A percentile compares a stretch with the other conserved stretches of the same genome.
Evolutionary conservation across 1,140 invertebrate species (phyloP).

Genomic region (Ectropis grisescens): DNA sequence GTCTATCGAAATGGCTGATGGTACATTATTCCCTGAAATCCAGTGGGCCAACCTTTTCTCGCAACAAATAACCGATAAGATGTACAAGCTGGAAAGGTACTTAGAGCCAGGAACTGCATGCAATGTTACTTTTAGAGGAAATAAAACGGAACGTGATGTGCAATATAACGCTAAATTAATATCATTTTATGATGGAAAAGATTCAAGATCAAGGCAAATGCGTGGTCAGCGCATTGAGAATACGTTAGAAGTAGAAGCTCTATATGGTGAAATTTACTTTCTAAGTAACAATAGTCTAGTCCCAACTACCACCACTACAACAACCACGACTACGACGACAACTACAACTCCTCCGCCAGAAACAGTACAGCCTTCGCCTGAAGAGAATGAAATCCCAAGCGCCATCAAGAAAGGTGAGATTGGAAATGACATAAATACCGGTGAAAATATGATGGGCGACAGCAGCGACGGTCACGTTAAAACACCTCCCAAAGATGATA

Average conservation of each 20-base stretch:
- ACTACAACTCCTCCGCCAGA: slow-evolving; percentile 71
- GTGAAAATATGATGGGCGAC: slow-evolving; percentile 45
- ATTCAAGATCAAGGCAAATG: slow-evolving; percentile 64
- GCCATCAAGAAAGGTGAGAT: slow-evolving; percentile 24
- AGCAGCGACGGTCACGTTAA: slow-evolving; percentile 45
- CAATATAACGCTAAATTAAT: slow-evolving; percentile 80
- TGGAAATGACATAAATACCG: slow-evolving; percentile 39
- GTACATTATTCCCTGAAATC: slow-evolving; percentile 70
- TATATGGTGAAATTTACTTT: slow-evolving; percentile 81
- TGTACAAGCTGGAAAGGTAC: slow-evolving; percentile 72
- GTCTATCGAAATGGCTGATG: slow-evolving; percentile 74
- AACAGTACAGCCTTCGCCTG: slow-evolving; percentile 51
- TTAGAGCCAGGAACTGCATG: slow-evolving; percentile 82
- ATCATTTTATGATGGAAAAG: slow-evolving; percentile 77
- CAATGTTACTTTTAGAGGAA: slow-evolving; percentile 81
- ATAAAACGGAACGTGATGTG: slow-evolving; percentile 78
- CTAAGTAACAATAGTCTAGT: slow-evolving; percentile 80
- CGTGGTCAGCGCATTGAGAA: slow-evolving; percentile 73
- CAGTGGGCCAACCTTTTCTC: slow-evolving; percentile 77
- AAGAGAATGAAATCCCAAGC: slow-evolving; percentile 47
- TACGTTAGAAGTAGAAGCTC: slow-evolving; percentile 76
- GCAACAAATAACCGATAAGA: slow-evolving; percentile 71
- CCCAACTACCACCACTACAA: slow-evolving; percentile 81
- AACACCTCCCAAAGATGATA: slow-evolving; percentile 44
- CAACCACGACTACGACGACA: slow-evolving; percentile 78